A percentile compares a stretch with the other conserved stretches of the same genome.
phyloP scores from a whole-genome alignment of 2,113 vertebrate species.

The Benitochromis conjunctus region DNA sequence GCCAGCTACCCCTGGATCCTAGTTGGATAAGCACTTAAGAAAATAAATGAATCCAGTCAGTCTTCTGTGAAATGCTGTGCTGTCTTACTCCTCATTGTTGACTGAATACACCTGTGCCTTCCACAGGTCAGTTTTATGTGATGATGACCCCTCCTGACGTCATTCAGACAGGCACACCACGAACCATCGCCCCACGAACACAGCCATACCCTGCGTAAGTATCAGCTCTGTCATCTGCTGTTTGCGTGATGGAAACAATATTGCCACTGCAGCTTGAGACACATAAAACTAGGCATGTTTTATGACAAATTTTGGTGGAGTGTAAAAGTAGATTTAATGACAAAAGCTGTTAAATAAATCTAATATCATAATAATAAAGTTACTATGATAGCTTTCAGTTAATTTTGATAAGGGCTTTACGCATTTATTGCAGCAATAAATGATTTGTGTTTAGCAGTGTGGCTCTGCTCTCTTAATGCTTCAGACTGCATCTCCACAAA shows the following conservation, averaged over 20 bases:
- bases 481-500: not conserved
- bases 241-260: not conserved
- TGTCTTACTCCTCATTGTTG: not conserved
- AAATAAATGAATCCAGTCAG: not conserved
- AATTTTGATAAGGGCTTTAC: not conserved
- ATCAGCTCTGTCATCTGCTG: not conserved
- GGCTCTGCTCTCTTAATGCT: not conserved
- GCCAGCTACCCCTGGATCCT: not conserved
- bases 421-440: not conserved
- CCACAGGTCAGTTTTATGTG: conserved; percentile 86
- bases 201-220: conserved; percentile 84
- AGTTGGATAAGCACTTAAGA: not conserved
- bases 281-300: not conserved
- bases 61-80: not conserved
- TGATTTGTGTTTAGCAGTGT: not conserved
- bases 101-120: not conserved
- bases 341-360: not conserved
- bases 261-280: not conserved
- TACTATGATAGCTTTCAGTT: not conserved
- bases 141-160: conserved; percentile 90
- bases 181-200: conserved; percentile 82
- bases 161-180: conserved; percentile 78
- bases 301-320: not conserved
- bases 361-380: not conserved
- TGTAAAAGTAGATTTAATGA: not conserved